These are phyloP conservation scores for Parnassius apollo DNA, from an alignment of 2,888 invertebrate genomes.

Conservation along the genomic window DNA sequence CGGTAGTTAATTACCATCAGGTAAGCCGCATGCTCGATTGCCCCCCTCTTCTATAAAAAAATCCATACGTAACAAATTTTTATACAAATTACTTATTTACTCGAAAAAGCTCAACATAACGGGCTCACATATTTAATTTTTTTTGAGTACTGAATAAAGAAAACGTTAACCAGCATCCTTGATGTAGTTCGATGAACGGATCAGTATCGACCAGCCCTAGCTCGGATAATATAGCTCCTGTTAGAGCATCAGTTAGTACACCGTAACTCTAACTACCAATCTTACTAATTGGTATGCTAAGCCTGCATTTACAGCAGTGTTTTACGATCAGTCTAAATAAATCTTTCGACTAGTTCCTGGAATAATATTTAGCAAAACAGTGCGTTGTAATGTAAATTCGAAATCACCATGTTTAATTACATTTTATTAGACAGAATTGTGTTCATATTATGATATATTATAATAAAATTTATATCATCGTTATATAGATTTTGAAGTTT, in stretches of 20 bases:
- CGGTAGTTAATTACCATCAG: too few species aligned
- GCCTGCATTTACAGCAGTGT: slow-evolving; percentile 6
- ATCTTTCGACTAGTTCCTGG: not conserved
- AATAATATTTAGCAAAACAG: slow-evolving; percentile 1
- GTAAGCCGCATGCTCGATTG: too few species aligned
- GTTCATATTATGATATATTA: too few species aligned
- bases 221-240: slow-evolving; percentile 1
- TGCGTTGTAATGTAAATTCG: not conserved
- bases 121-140: not conserved
- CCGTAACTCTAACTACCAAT: slow-evolving; percentile 15
- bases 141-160: not conserved
- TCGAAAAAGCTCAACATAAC: too few species aligned
- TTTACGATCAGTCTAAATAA: slow-evolving; percentile 20
- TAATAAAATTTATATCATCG: too few species aligned
- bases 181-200: not conserved
- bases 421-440: too few species aligned
- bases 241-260: slow-evolving; percentile 22
- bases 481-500: too few species aligned
- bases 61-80: too few species aligned
- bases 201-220: slow-evolving; percentile 3
- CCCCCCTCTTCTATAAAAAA: too few species aligned
- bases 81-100: too few species aligned
- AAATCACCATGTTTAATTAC: not conserved
- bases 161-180: not conserved
- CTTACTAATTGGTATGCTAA: slow-evolving; percentile 18